Evolutionary conservation across 2,888 invertebrate genomes (phyloP), one percentile per base, ranked within the genome.

Genomic region (Diploptera punctata): DNA sequence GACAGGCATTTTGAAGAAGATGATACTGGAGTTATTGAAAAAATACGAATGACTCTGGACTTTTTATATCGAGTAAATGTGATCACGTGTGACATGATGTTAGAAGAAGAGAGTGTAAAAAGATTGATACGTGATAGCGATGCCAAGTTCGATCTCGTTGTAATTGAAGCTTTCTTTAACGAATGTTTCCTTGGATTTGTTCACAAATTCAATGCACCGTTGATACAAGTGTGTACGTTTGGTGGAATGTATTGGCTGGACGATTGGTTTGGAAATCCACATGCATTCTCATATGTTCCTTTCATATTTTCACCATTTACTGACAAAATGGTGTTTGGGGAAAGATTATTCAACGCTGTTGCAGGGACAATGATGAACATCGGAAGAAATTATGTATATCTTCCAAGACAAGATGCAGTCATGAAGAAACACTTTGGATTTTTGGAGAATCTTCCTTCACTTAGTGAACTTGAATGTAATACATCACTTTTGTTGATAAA

Each of bases 291-390:
- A 0, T 84, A 84, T 77, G 82, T 86, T 38, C 86, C 87, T 0
- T 84, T 86, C 65, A 80, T 82, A 5, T 83, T 83, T 72, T 76
- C 84, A 67, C 80, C 82, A 3, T 84, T 80, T 68, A 77, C 81
- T 47, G 82, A 85, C 26, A 79, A 79, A 62, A 86, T 86, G 81
- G 86, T 81, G 47, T 88, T 91, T 75, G 79, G 80, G 77, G 84
- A 87, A 76, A 80, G 90, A 75, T 57, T 88, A 0, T 78, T 82
- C 26, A 90, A 89, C 77, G 80, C 85, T 0, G 82, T 83, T 2
- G 29, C 47, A 19, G 54, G 31, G 9, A 19, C 18, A 4, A 9
- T 10, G 0, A 43, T 26, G 61, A 44, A 43, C 7, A 2, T 60
- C 19, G 57, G 47, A 3, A 26, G 61, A 10, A n/a, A 60, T n/a